Evolutionary conservation across 2,797 vertebrate genomes (phyloP).

Genomic region (Lates japonicus): DNA sequence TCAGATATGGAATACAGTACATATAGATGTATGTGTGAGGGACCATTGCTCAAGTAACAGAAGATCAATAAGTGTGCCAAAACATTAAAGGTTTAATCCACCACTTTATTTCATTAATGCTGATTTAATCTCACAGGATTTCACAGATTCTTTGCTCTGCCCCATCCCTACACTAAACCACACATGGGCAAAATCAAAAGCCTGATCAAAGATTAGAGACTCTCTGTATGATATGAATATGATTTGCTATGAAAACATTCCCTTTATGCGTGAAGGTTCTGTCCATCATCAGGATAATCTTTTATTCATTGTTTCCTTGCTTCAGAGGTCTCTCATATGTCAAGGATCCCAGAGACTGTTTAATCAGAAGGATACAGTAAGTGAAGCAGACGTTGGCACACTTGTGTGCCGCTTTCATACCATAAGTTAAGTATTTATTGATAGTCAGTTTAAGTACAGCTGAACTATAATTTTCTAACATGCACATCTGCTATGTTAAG

Average conservation of each 20-base stretch:
- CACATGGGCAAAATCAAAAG: slow-evolving; percentile 33
- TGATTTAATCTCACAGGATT: slow-evolving; percentile 33
- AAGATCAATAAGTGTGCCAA: not conserved
- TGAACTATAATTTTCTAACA: not conserved
- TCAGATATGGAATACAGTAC: not conserved
- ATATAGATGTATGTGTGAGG: not conserved
- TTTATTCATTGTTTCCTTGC: slow-evolving; percentile 70
- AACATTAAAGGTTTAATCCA: slow-evolving; percentile 20
- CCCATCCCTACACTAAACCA: not conserved
- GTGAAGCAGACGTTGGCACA: slow-evolving; percentile 32
- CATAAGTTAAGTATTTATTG: slow-evolving; percentile 27
- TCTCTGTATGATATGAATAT: slow-evolving; percentile 32
- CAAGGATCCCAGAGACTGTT: slow-evolving; percentile 32
- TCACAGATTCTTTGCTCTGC: slow-evolving; percentile 1
- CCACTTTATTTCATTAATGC: slow-evolving; percentile 17
- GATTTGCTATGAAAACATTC: slow-evolving; percentile 56
- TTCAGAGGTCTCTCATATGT: slow-evolving; percentile 47
- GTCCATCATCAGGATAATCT: slow-evolving; percentile 63
- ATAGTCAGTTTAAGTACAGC: slow-evolving; percentile 13
- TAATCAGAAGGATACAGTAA: slow-evolving; percentile 35
- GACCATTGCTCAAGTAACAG: not conserved
- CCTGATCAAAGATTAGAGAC: slow-evolving; percentile 32
- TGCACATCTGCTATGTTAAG: not conserved
- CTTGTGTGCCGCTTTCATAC: slow-evolving; percentile 14
- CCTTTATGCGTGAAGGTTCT: slow-evolving; percentile 52